phyloP scores from a whole-genome alignment of 2,797 vertebrate genomes.

The Sparus aurata region DNA sequence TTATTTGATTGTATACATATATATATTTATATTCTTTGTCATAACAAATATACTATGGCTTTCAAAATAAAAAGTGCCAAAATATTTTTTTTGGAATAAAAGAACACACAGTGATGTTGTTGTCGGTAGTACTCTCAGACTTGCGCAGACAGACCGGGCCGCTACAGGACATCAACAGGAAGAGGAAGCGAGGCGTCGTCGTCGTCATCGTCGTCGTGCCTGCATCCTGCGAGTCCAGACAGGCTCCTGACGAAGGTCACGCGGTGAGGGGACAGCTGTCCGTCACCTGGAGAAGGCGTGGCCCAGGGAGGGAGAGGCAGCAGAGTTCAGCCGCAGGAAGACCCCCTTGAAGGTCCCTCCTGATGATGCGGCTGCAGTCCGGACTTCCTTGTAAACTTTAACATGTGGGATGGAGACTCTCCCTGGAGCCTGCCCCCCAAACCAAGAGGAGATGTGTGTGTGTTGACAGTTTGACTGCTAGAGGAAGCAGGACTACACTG shows the following conservation, averaged over 20 bases:
- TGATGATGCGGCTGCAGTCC: constrained; percentile 61
- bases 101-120: constrained; percentile 91
- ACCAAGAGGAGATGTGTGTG: constrained; percentile 49
- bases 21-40: constrained; percentile 81
- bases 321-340: constrained; percentile 70
- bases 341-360: constrained; percentile 9
- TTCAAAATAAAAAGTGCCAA: constrained; percentile 91
- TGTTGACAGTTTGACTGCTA: constrained; percentile 65
- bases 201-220: constrained; percentile 21
- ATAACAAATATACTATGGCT: constrained; percentile 91
- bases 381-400: constrained; percentile 83
- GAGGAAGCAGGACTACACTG: constrained; percentile 40
- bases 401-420: constrained; percentile 56
- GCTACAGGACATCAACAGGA: constrained; percentile 81
- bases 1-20: constrained; percentile 86
- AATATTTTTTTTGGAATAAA: constrained; percentile 88
- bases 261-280: constrained; percentile 66
- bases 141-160: constrained; percentile 69
- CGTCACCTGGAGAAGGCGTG: constrained; percentile 65
- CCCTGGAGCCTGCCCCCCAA: constrained; percentile 52
- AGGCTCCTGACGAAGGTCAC: constrained; percentile 74
- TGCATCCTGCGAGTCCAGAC: constrained; percentile 71
- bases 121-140: constrained; percentile 84
- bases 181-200: constrained; percentile 71
- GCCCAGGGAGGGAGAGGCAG: constrained; percentile 71